phyloP scores from a whole-genome alignment of 2,113 vertebrate genomes.

The Phyllopteryx taeniolatus region DNA sequence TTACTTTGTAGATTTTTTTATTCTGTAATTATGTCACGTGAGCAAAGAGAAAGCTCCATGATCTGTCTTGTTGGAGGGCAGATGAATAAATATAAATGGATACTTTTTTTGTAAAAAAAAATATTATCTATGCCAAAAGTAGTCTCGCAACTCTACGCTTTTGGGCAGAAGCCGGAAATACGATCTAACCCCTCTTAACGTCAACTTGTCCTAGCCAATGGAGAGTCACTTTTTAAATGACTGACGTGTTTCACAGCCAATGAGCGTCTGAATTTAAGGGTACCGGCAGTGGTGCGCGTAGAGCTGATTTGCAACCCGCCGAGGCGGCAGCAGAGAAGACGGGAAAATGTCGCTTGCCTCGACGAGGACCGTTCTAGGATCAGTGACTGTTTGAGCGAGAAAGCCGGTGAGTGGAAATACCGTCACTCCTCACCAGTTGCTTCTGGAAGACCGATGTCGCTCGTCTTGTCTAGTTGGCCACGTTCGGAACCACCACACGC shows the following conservation, averaged over 20 bases:
- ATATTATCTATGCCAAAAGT: too few species aligned
- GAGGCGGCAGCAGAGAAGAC: slow-evolving; percentile 62
- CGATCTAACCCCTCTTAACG: not conserved
- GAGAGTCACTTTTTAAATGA: accelerated
- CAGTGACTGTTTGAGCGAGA: slow-evolving; percentile 59
- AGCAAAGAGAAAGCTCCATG: too few species aligned
- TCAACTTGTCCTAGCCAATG: slow-evolving; percentile 30
- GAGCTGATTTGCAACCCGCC: slow-evolving; percentile 76
- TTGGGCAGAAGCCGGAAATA: slow-evolving; percentile 18
- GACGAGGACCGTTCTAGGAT: slow-evolving; percentile 77
- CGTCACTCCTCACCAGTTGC: slow-evolving; percentile 46
- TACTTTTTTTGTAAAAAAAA: too few species aligned
- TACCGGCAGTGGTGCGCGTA: slow-evolving; percentile 1
- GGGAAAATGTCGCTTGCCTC: slow-evolving; percentile 63
- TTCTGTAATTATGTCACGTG: too few species aligned
- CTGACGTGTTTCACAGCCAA: slow-evolving; percentile 26
- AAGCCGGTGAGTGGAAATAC: slow-evolving; percentile 68
- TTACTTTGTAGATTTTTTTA: too few species aligned
- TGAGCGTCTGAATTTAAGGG: slow-evolving; percentile 3
- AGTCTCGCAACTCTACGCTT: not conserved
- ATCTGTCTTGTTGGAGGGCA: too few species aligned
- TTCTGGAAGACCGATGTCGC: slow-evolving; percentile 8
- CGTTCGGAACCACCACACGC: not conserved
- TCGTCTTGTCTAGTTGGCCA: not conserved
- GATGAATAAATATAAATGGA: too few species aligned